Base-by-base conservation (phyloP, 2,797 vertebrate genomes). In the Hypotaenidia philippensis region DNA sequence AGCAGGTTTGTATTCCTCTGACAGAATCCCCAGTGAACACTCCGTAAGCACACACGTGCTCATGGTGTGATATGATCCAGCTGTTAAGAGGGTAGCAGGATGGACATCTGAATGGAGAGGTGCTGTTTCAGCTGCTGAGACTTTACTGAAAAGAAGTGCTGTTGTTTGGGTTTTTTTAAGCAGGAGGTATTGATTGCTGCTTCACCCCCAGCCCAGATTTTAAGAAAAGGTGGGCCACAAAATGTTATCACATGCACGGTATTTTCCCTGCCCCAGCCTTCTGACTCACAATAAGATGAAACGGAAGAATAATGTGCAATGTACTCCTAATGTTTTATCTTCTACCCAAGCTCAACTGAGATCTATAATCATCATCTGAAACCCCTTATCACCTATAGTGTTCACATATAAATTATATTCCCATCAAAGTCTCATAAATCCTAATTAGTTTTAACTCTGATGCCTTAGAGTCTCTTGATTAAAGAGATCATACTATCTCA, bases 401-500 rank as follows among this genome's bases (percentile, higher is more conserved):
- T 52, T 92, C 7, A 0, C 52, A 78, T 76, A 88, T 34, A 88
- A 96, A 94, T 81, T 55, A 49, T 55, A 61, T 44, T 81, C 14
- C 38, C 31, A 78, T 21, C 57, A 75, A 75, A 69, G 25, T 56
- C 57, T 71, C 82, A 83, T 83, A 87, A 89, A 91, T 83, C 64
- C 82, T 89, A 91, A 97, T 96, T 93, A 96, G 41, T 61, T 92
- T 78, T 80, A 92, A 65, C 53, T 77, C 34, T 47, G 40, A 72
- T 65, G 53, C 34, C 57, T 80, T 85, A 57, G 19, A 81, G 41
- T 29, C 52, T 94, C 53, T 44, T 93, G 87, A 83, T 92, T 49
- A 89, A 89, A 44, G 19, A 80, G 57, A 83, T 84, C 89, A 45
- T 19, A 21, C 17, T 69, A 71, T 71, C 89, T 75, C n/a, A 64